These are phyloP conservation scores for Leptogaster cylindrica DNA, from an alignment of 2,888 invertebrate genomes.

Conservation along the genomic window DNA sequence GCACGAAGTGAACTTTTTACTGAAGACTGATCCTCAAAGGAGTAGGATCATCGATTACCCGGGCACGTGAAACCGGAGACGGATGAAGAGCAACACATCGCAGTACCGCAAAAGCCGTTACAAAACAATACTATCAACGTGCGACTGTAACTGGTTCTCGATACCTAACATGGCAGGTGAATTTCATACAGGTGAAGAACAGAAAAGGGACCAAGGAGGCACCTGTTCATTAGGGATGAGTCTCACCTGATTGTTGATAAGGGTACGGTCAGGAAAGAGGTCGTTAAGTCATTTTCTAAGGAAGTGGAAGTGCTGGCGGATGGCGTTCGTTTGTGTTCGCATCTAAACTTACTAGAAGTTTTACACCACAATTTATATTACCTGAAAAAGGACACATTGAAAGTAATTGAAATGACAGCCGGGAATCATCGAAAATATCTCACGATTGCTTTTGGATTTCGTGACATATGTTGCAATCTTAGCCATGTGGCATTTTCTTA, in stretches of 20 bases:
- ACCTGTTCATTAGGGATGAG: slow-evolving; percentile 46
- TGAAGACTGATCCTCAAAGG: no score
- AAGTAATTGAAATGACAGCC: slow-evolving; percentile 30
- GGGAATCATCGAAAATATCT: not conserved
- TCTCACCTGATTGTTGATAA: slow-evolving; percentile 43
- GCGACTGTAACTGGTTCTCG: slow-evolving; percentile 22
- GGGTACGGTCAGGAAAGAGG: slow-evolving; percentile 42
- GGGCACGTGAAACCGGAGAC: no score
- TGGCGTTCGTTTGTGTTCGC: slow-evolving; percentile 31
- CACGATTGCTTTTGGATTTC: slow-evolving; percentile 6
- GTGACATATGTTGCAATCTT: slow-evolving; percentile 19
- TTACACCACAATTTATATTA: slow-evolving; percentile 25
- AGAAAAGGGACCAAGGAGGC: slow-evolving; percentile 37
- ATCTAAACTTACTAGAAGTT: slow-evolving; percentile 14
- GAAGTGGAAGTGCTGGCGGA: slow-evolving; percentile 14
- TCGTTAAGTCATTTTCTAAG: slow-evolving; percentile 45
- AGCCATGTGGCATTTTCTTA: not conserved
- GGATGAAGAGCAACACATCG: no score
- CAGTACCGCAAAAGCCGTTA: not conserved
- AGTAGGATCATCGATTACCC: no score
- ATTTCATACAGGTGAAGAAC: slow-evolving; percentile 37
- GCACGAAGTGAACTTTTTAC: no score
- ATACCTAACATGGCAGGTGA: slow-evolving; percentile 41
- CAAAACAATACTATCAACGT: not conserved
- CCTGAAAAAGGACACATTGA: slow-evolving; percentile 10